A percentile compares a stretch with the other conserved stretches of the same genome.
Conservation (phyloP, 2,113 vertebrate genomes). For the Gallinago paraguaiae region DNA sequence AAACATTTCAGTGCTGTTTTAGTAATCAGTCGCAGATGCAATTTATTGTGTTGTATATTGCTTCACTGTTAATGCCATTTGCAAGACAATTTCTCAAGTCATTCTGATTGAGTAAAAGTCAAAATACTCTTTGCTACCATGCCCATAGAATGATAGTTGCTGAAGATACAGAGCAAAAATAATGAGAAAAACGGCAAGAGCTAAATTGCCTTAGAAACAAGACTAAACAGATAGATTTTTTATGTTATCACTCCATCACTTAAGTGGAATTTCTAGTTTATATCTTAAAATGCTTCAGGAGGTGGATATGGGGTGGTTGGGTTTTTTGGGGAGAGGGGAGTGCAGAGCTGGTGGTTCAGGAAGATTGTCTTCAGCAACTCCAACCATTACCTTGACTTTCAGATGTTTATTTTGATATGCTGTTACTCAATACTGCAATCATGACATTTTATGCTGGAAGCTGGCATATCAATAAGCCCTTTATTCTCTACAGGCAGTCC, state of each 20-base stretch:
- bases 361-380: neutral
- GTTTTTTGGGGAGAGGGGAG: neutral
- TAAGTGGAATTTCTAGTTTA: neutral
- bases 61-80: neutral
- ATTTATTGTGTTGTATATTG: neutral
- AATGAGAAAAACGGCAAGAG: conserved; percentile 11
- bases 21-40: neutral
- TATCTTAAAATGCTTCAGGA: neutral
- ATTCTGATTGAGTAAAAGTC: conserved; percentile 21
- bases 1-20: neutral
- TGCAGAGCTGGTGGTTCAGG: neutral
- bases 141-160: neutral
- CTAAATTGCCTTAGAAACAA: neutral
- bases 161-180: neutral
- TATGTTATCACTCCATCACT: neutral
- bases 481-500: conserved; percentile 51
- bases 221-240: neutral
- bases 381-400: neutral
- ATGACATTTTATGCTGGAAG: conserved; percentile 54
- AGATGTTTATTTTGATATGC: conserved; percentile 58
- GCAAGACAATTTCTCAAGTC: neutral
- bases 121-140: neutral
- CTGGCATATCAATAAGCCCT: conserved; percentile 46
- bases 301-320: neutral
- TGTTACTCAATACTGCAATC: conserved; percentile 61